Evolutionary conservation across 2,888 invertebrate genomes (phyloP).

Genomic region (Timandra comae): DNA sequence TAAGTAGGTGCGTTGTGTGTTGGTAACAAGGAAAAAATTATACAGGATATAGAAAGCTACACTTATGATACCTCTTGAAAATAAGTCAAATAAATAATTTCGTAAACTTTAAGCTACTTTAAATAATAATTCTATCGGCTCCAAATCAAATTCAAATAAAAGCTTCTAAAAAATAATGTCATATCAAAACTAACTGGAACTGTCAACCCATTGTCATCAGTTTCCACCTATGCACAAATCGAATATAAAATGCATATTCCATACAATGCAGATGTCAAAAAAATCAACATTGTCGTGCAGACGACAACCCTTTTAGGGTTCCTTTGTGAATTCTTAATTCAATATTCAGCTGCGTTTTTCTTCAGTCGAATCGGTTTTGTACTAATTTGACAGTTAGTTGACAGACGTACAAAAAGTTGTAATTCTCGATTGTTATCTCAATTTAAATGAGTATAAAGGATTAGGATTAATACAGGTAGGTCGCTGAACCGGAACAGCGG

Average conservation of each 20-base stretch:
- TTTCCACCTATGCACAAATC: slow-evolving; percentile 34
- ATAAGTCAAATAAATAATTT: too few species aligned
- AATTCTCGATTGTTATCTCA: slow-evolving; percentile 45
- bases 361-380: slow-evolving; percentile 52
- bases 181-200: slow-evolving; percentile 11
- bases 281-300: slow-evolving; percentile 44
- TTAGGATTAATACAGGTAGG: too few species aligned
- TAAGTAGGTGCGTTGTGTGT: too few species aligned
- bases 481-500: too few species aligned
- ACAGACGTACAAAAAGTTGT: slow-evolving; percentile 44
- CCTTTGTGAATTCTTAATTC: slow-evolving; percentile 46
- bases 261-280: slow-evolving; percentile 56
- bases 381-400: slow-evolving; percentile 65
- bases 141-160: too few species aligned
- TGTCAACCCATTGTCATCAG: slow-evolving; percentile 32
- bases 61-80: too few species aligned
- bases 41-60: too few species aligned
- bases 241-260: slow-evolving; percentile 43
- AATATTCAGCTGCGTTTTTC: slow-evolving; percentile 52
- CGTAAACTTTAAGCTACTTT: too few species aligned
- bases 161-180: not conserved
- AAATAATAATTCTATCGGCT: too few species aligned
- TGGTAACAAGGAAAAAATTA: too few species aligned
- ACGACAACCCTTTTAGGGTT: slow-evolving; percentile 48
- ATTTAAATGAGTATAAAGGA: slow-evolving; percentile 23